Percentiles rank a stretch among this genome's conserved stretches.
phyloP scores from a whole-genome alignment of 2,888 invertebrate genomes.

The Apeira syringaria region DNA sequence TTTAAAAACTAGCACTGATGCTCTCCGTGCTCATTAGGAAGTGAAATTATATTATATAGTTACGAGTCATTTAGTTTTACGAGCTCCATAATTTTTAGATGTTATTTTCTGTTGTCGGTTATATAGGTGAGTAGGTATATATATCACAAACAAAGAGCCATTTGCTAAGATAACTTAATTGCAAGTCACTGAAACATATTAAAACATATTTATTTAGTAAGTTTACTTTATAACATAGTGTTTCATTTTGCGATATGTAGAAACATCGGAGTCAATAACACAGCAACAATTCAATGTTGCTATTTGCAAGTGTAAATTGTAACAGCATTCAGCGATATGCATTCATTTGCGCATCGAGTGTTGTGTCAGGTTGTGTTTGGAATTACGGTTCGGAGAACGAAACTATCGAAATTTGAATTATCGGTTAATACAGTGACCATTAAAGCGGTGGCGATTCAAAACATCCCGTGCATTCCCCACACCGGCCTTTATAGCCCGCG shows the following conservation, averaged over 20 bases:
- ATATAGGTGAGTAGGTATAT: constrained; percentile 1
- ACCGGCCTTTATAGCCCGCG: constrained; percentile 65
- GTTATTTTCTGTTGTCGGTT: constrained; percentile 23
- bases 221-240: background rate
- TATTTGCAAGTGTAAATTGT: constrained; percentile 3
- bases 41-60: constrained; percentile 23
- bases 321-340: constrained; percentile 12
- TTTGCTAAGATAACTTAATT: constrained; percentile 8
- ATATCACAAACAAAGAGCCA: constrained; percentile 1
- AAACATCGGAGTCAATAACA: too few relatives aligned
- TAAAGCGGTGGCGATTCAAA: constrained; percentile 78
- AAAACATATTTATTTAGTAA: background rate
- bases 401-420: constrained; percentile 68
- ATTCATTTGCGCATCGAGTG: constrained; percentile 31
- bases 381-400: constrained; percentile 26
- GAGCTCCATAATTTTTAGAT: constrained; percentile 28
- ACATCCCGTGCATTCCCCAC: constrained; percentile 75
- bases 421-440: constrained; percentile 73
- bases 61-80: constrained; percentile 33
- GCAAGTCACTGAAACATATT: background rate
- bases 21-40: constrained; percentile 19
- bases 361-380: constrained; percentile 52
- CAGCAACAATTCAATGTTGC: too few relatives aligned
- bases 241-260: too few relatives aligned
- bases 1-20: too few relatives aligned